Evolutionary conservation across 2,888 invertebrate genomes (phyloP), one percentile per base, ranked within the genome.

Genomic region (Magallana nippona): DNA sequence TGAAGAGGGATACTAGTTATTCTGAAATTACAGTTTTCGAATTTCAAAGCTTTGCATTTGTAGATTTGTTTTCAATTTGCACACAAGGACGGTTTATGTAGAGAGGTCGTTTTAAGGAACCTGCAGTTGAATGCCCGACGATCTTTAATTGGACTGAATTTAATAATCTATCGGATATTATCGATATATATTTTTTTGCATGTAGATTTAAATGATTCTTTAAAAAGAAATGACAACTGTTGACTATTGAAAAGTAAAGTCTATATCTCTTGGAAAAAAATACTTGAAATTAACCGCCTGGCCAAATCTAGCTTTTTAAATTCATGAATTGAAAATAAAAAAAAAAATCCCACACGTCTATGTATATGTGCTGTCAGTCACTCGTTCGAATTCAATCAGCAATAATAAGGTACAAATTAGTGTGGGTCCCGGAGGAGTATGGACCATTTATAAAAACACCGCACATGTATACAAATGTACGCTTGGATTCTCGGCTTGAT

Each of bases 181-280:
- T 22, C 71, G 22, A 27, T 44, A 44, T 8, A 44, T 27, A 32
- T 71, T 71, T 32, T 15, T 71, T 22, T 13, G 22, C 22, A 27
- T 71, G 71, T 27, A 27, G 27, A 71, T 27, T 71, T 71, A 71
- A 71, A 71, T 27, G 71, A 71, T 71, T 27, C 27, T 71, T 71
- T 71, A 22, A 22, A 71, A 27, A 22, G 71, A 15, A 71, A 71
- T 71, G 60, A 27, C 27, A 71, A 71, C 22, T 71, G 15, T 71
- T 71, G 19, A 22, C 71, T 32, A 71, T 71, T 71, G 27, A 71
- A 60, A 71, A 22, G 22, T 71, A 32, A 32, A 71, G 19, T 71
- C 71, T 71, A 22, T 32, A 5, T 71, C 3, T 71, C 22, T 5
- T 15, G 32, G 15, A 22, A 71, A 32, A 71, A 27, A 22, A 71